Evolutionary conservation across 2,797 vertebrate genomes (phyloP).

Genomic region (Megalops cyprinoides): DNA sequence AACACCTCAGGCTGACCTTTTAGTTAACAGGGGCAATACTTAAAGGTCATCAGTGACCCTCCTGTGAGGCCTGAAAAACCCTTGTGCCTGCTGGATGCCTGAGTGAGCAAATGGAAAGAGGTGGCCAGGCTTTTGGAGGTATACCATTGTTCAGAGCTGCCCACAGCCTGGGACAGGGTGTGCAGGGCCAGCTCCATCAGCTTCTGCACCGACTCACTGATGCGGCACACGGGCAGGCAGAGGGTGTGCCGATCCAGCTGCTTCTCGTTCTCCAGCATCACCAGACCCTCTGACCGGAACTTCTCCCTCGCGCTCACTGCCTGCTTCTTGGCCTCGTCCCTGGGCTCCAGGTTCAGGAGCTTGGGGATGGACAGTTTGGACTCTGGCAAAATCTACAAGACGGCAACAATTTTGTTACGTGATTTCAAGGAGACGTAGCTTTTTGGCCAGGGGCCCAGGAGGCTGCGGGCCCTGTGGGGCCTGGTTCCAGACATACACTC

Average conservation of each 20-base stretch:
- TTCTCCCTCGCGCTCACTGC: slow-evolving; percentile 40
- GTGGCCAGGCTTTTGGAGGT: slow-evolving; percentile 28
- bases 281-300: slow-evolving; percentile 38
- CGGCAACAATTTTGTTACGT: no score
- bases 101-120: no score
- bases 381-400: slow-evolving; percentile 81
- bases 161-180: slow-evolving; percentile 85
- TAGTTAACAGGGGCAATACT: no score
- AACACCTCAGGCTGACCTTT: no score
- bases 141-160: slow-evolving; percentile 88
- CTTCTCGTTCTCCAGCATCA: slow-evolving; percentile 67
- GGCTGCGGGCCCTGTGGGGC: not conserved
- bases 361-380: slow-evolving; percentile 75
- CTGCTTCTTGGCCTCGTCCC: slow-evolving; percentile 58
- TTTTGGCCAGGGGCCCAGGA: not conserved
- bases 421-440: no score
- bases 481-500: not conserved
- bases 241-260: slow-evolving; percentile 79
- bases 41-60: no score
- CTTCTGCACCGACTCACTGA: slow-evolving; percentile 90
- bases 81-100: no score
- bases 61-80: no score
- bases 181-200: slow-evolving; percentile 88
- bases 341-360: slow-evolving; percentile 68
- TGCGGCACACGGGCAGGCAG: slow-evolving; percentile 84